Base-by-base conservation (phyloP, 2,113 vertebrate species). In the Triplophysa dalaica region DNA sequence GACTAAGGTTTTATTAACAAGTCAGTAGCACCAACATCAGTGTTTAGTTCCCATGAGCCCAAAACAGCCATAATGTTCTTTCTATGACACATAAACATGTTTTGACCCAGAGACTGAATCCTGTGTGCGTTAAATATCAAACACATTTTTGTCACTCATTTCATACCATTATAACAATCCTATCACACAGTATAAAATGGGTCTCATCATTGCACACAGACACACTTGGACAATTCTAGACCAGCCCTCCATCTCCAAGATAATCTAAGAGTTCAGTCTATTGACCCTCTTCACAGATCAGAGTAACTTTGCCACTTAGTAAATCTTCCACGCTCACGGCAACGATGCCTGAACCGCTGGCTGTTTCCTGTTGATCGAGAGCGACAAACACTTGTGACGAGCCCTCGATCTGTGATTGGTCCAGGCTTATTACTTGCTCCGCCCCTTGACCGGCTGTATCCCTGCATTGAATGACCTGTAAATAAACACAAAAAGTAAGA, bases 271-370 rank as follows among this genome's bases (percentile, higher is more conserved):
- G 21, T 61, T 52, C 4, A 13, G 38, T 80, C 66, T 0, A 75
- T 19, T 89, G 81, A 29, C 87, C 89, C 77, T 95, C 93, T 67
- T 93, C 92, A 79, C 93, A 94, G 86, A 95, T 93, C 75, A 96
- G 90, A 24, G 94, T 92, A 77, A 96, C 91, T 0, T 93, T 94
- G 12, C 87, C 94, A 63, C 91, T 93, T 76, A 95, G 90, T 67
- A 96, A 87, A n/a, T 95, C 94, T 21, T 95, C 94, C 92, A 95
- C 79, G 8, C 93, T 94, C 84, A 96, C 93, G 0, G 94, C 89
- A 85, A 97, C 90, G 48, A 95, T 91, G 83, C 94, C 92, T 0
- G 92, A 87, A 7, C 87, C 82, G 17, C 82, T 19, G 33, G 88
- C 83, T 1, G 78, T 81, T 12, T 82, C 81, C 2, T 89, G 89